Evolutionary conservation across 2,888 invertebrate species (phyloP), one percentile per base, ranked within the genome.

Genomic region (Neoitamus cyanurus): DNA sequence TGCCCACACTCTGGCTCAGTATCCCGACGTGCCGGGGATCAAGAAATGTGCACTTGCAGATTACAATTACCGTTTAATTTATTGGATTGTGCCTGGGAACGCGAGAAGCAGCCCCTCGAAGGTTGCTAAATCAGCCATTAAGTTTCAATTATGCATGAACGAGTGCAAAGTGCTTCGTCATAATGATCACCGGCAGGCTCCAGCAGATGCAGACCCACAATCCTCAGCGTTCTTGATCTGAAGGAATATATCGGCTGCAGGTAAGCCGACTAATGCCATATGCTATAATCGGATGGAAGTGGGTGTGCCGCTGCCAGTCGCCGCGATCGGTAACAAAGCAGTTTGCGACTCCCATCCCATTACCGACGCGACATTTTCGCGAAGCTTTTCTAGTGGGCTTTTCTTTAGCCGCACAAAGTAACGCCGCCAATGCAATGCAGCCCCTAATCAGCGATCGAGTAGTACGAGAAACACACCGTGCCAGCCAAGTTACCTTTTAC

Each of bases 101-200:
- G 58, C 58, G 9, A 58, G 58, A 58, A 58, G 58, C 58, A 58
- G 58, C 58, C 25, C 25, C 58, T 25, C 58, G 58, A 58, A 58
- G 58, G 58, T 58, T 58, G 58, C 58, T 58, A 58, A 58, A 58
- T 58, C 58, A 58, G 58, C 58, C 58, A 58, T 58, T 58, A 58
- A 58, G 58, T 58, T 58, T 58, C 58, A 58, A 58, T 58, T 58
- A 58, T 58, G 58, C 58, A 58, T 58, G 58, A 58, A 58, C 58
- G 58, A 58, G 25, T 58, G 58, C 58, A 58, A 20, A 58, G 58
- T 58, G 58, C 58, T 9, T 58, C 25, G 58, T 58, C 58, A 58
- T 58, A 58, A 58, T 20, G 58, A 58, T 25, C 25, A 3, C n/a
- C 58, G 58, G 20, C 58, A 25, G 58, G 20, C 58, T 58, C n/a